Evolutionary conservation across 1,140 invertebrate genomes (phyloP), one percentile per base, ranked within the genome.

Genomic region (Gonioctena quinquepunctata): DNA sequence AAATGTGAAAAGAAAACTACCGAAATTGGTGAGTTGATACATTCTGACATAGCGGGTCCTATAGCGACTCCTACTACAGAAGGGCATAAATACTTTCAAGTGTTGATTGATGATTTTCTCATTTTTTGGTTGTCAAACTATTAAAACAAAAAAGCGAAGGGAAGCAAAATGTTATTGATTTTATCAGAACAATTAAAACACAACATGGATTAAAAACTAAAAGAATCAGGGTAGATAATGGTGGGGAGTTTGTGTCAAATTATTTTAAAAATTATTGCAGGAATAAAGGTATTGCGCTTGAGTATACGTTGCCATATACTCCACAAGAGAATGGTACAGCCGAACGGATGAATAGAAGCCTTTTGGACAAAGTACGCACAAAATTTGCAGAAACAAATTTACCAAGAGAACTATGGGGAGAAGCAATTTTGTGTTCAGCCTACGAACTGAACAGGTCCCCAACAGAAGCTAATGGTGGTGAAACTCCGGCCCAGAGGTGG

Each of bases 321-420:
- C 85, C 86, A 66, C 81, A 88, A 70, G 73, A 82, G 71, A 88
- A 88, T 82, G 84, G 86, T 68, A 80, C 84, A 0, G 74, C 85
- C 18, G 86, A 88, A 71, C 74, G 85, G 56, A 82, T 85, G 74
- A 84, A 83, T 68, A 69, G 80, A 52, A 85, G 82, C 11, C 74
- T 86, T 28, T 81, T 79, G 6, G 81, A 85, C 76, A 85, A 80
- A 68, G 80, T 81, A 63, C 75, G 82, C 61, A 50, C 80, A 19
- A 81, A 84, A 76, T 60, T 87, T 67, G 67, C 49, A 6, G 78
- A 77, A 22, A 42, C 50, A 19, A 28, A 60, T 49, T 54, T 65
- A 50, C 22, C 42, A 16, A 72, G 75, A 57, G 64, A 54, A 27
- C 70, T 76, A 56, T 80, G 77, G 72, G 72, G 50, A 70, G 16